Base-by-base conservation (phyloP, 2,888 invertebrate species). In the Stratiomys singularior region DNA sequence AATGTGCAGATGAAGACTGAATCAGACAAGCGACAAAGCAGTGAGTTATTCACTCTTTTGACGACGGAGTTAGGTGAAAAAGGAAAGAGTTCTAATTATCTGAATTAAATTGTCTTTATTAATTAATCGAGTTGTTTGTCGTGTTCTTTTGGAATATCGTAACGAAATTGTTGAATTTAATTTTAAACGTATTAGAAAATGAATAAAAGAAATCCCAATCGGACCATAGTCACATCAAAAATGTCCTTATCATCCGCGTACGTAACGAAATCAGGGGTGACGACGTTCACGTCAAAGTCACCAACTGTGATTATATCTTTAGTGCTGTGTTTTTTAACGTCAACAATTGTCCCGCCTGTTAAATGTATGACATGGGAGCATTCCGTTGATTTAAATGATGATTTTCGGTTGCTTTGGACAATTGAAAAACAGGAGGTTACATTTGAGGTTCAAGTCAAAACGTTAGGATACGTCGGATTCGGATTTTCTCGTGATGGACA, bases 381-480 rank as follows among this genome's bases (percentile, higher is more conserved):
- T 86, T 87, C 88, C 82, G 89, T 89, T 78, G 88, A 89, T 84
- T 86, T 90, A 83, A 89, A 89, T 87, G 88, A 88, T 85, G 89
- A 89, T 85, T 90, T 89, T 87, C 87, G 89, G 81, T 88, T 94
- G 80, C 89, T 94, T 83, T 94, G 94, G 94, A 93, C 93, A 83
- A 90, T 92, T 84, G 85, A 85, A 83, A 93, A 93, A 83, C 91
- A 92, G 85, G 93, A 93, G 86, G 92, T 95, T 84, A 94, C 93
- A 82, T 94, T 96, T 86, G 92, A 94, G 86, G 89, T 95, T 85
- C 94, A 94, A 88, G 95, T 94, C 85, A 91, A 90, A 87, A 95
- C 95, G 79, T 90, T 90, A 83, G 96, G 96, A 82, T 96, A 95
- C 87, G 92, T 96, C 80, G 96, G 94, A 58, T 91, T 96, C 83